These are phyloP conservation scores for Agelastica alni DNA, from an alignment of 2,888 invertebrate genomes.

Conservation along the genomic window DNA sequence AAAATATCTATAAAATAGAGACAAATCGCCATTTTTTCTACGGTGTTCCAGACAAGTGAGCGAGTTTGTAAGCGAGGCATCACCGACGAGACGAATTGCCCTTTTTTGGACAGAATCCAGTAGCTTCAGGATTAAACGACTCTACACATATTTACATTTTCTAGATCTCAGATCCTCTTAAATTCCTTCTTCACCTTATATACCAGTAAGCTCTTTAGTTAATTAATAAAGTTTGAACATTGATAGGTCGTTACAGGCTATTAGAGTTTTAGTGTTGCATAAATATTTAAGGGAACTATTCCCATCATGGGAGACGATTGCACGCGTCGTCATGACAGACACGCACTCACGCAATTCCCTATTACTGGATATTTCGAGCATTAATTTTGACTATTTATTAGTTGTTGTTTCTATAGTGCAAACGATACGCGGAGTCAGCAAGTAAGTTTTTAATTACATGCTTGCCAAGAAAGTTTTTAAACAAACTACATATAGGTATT, in stretches of 20 bases:
- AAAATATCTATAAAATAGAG: too few relatives aligned
- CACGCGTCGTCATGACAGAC: slow-evolving; percentile 29
- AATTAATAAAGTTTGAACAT: slow-evolving; percentile 43
- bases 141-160: slow-evolving; percentile 30
- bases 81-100: too few relatives aligned
- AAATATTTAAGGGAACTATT: slow-evolving; percentile 40
- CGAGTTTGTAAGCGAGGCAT: too few relatives aligned
- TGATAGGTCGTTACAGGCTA: slow-evolving; percentile 40
- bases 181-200: slow-evolving; percentile 31
- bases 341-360: slow-evolving; percentile 32
- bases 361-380: slow-evolving; percentile 25
- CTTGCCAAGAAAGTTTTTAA: too few relatives aligned
- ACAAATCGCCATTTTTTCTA: too few relatives aligned
- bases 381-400: slow-evolving; percentile 23
- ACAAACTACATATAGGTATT: too few relatives aligned
- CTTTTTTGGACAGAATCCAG: too few relatives aligned
- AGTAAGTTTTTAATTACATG: too few relatives aligned
- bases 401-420: slow-evolving; percentile 22
- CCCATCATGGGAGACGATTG: slow-evolving; percentile 33
- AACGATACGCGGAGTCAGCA: too few relatives aligned
- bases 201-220: slow-evolving; percentile 38
- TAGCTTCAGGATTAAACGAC: slow-evolving; percentile 25
- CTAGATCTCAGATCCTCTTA: slow-evolving; percentile 18
- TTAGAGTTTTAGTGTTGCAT: slow-evolving; percentile 39
- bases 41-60: too few relatives aligned